These are phyloP conservation scores for Drosophila nikananu DNA, from an alignment of 1,140 invertebrate genomes.

Conservation along the genomic window DNA sequence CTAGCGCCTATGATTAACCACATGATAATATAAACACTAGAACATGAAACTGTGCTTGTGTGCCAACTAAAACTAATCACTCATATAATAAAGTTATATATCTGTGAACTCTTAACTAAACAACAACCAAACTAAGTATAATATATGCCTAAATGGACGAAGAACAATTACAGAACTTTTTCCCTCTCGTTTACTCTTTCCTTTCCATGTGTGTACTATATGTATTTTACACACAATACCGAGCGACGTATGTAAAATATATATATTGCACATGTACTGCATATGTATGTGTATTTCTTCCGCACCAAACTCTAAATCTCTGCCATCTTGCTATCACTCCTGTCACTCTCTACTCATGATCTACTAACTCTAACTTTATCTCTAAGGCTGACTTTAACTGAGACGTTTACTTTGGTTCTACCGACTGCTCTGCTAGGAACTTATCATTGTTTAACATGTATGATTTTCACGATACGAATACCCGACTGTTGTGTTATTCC, in stretches of 20 bases:
- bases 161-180: conserved; percentile 62
- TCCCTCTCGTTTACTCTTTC: conserved; percentile 74
- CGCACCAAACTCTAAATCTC: conserved; percentile 30
- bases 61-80: conserved; percentile 54
- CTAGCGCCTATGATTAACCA: conserved; percentile 30
- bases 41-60: conserved; percentile 53
- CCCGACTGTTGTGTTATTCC: neutral
- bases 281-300: conserved; percentile 80
- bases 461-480: conserved; percentile 9
- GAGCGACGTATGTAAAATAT: conserved; percentile 60
- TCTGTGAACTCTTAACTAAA: conserved; percentile 32
- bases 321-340: conserved; percentile 20
- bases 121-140: conserved; percentile 25
- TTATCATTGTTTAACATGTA: neutral
- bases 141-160: conserved; percentile 36
- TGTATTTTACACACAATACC: conserved; percentile 59
- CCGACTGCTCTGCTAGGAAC: neutral
- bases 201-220: conserved; percentile 66
- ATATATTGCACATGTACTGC: conserved; percentile 74
- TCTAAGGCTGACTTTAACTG: conserved; percentile 16
- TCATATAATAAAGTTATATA: conserved; percentile 59
- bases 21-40: conserved; percentile 35
- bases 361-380: conserved; percentile 33
- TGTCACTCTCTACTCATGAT: conserved; percentile 14
- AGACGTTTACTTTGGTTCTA: neutral